These are phyloP conservation scores for Eudasyphora cyanicolor DNA, from an alignment of 2,888 invertebrate genomes.

Conservation along the genomic window DNA sequence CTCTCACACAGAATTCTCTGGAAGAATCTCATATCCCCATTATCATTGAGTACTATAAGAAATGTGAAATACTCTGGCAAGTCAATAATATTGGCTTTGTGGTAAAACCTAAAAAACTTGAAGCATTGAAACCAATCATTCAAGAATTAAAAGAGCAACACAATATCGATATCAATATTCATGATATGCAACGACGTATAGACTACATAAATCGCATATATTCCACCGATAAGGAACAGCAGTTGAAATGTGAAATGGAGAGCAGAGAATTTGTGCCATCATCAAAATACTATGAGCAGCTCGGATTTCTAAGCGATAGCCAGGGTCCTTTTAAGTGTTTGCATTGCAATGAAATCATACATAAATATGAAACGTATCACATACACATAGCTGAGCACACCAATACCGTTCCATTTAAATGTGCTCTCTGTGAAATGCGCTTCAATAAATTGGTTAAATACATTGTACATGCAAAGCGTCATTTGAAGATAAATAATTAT, in stretches of 20 bases:
- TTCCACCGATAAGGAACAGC: slow-evolving; percentile 31
- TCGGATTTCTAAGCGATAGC: slow-evolving; percentile 16
- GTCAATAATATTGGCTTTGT: slow-evolving; percentile 41
- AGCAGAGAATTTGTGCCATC: slow-evolving; percentile 31
- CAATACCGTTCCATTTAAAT: slow-evolving; percentile 4
- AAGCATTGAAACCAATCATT: slow-evolving; percentile 26
- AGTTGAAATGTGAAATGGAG: slow-evolving; percentile 34
- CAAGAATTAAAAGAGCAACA: slow-evolving; percentile 26
- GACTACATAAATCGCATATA: slow-evolving; percentile 36
- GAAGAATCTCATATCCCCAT: slow-evolving; percentile 35
- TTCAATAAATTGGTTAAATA: slow-evolving; percentile 24
- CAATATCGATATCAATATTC: slow-evolving; percentile 19
- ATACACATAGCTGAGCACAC: background rate
- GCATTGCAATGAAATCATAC: slow-evolving; percentile 8
- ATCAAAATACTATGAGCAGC: slow-evolving; percentile 23
- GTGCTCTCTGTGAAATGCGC: slow-evolving; percentile 4
- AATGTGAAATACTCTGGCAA: slow-evolving; percentile 41
- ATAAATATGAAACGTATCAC: slow-evolving; percentile 16
- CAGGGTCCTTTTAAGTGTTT: slow-evolving; percentile 26
- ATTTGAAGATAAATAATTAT: background rate
- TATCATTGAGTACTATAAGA: slow-evolving; percentile 34
- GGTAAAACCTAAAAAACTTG: slow-evolving; percentile 7
- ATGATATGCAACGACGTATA: slow-evolving; percentile 16
- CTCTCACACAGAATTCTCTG: slow-evolving; percentile 8
- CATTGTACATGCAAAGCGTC: slow-evolving; percentile 14